Evolutionary conservation across 2,113 vertebrate genomes (phyloP), one percentile per base, ranked within the genome.

Genomic region (Dipodomys spectabilis): DNA sequence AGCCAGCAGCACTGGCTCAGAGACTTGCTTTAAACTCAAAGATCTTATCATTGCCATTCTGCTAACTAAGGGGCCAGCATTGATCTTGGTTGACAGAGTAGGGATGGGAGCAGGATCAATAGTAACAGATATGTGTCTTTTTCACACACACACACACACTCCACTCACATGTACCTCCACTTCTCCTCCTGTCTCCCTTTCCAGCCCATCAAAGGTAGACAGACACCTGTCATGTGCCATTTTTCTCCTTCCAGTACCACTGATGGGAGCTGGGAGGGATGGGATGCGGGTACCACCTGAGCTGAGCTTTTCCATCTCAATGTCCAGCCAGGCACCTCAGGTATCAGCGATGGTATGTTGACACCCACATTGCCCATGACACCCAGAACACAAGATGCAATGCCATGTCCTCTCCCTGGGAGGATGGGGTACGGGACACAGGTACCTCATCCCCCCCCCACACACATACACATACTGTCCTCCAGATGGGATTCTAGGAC

Each of bases 291-390:
- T 98, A 98, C 98, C 98, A 95, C 97, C 96, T 97, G 98, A 97
- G 60, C 98, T 98, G 98, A 99, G 98, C 99, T 99, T 99, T 99
- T 98, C 99, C 99, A 96, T 98, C 98, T 97, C 98, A 94, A 98
- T 99, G 99, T 98, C 97, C 96, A 98, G 95, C 97, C 91, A 95
- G 82, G 88, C 96, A 88, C 96, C 30, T 95, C 72, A 97, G 98
- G 98, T 98, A 97, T 98, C 98, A 98, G 94, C 23, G 97, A 97
- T 96, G 95, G 80, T 98, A 97, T 97, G 97, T 98, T 97, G 98
- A 99, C 98, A 98, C 97, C 97, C 98, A 98, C 98, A 98, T 98
- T 98, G 97, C 95, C 97, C 84, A 82, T 96, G 95, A 95, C 91
- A 23, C 32, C 65, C 67, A 96, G 96, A 93, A 96, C 83, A 62